These are phyloP conservation scores for Cyprinella venusta DNA, from an alignment of 2,797 vertebrate genomes.

Conservation along the genomic window DNA sequence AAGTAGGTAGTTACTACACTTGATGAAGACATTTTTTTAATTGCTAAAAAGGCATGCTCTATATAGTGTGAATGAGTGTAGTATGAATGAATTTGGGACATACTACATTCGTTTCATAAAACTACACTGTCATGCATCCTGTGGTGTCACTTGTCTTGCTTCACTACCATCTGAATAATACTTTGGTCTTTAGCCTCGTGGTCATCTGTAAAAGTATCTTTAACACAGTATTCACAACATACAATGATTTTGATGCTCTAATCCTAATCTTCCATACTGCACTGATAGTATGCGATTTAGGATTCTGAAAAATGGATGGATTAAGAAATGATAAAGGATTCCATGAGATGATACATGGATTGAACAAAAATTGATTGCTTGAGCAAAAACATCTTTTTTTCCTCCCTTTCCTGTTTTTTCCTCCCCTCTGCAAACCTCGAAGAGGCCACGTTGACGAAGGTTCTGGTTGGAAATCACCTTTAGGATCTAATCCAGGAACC, in stretches of 20 bases:
- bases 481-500: constrained; percentile 31
- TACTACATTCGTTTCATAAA: background rate
- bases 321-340: constrained; percentile 10
- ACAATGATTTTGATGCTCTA: background rate
- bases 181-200: background rate
- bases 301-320: background rate
- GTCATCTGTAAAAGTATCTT: background rate
- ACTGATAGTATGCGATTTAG: background rate
- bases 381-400: background rate
- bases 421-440: constrained; percentile 63
- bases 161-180: background rate
- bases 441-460: constrained; percentile 23
- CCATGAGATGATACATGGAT: background rate
- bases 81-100: background rate
- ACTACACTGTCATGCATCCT: background rate
- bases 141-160: background rate
- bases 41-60: background rate
- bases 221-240: background rate
- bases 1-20: background rate
- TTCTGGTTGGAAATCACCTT: constrained; percentile 39
- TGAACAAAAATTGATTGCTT: background rate
- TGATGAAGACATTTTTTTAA: background rate
- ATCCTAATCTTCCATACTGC: constrained; percentile 6
- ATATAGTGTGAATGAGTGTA: background rate
- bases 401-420: constrained; percentile 54